Percentiles rank a stretch among this genome's conserved stretches.
Evolutionary conservation across 2,888 invertebrate genomes (phyloP).

Genomic region (Lepas anatifera): DNA sequence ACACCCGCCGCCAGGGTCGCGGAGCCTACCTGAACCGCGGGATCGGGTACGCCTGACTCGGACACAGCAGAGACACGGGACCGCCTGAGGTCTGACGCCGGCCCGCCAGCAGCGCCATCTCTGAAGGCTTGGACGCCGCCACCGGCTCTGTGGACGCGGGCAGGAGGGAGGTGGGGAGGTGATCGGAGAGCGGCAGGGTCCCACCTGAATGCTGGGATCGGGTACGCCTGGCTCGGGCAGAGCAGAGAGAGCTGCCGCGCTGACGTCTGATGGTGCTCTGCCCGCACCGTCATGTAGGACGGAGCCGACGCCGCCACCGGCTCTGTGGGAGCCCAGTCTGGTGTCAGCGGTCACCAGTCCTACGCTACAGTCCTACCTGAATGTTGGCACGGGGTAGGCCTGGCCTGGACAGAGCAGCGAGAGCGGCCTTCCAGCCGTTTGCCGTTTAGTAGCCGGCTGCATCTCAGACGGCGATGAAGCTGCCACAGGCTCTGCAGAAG

Average conservation of each 20-base stretch:
- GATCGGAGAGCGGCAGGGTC: too few relatives aligned
- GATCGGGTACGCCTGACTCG: conserved; percentile 21
- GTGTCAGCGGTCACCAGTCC: too few relatives aligned
- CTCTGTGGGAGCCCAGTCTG: background rate
- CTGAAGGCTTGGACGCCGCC: background rate
- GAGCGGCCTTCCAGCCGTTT: too few relatives aligned
- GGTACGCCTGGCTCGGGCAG: conserved; percentile 49
- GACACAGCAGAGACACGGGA: conserved; percentile 21
- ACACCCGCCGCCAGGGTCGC: background rate
- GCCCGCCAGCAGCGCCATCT: background rate
- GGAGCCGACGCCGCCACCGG: background rate
- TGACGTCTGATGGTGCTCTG: conserved; percentile 57
- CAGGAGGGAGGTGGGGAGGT: too few relatives aligned
- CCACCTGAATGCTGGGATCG: conserved; percentile 21
- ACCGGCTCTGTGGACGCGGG: background rate
- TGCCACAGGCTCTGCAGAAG: background rate
- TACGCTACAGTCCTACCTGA: too few relatives aligned
- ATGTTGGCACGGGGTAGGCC: too few relatives aligned
- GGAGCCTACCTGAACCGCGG: conserved; percentile 19
- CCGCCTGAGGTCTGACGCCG: conserved; percentile 12
- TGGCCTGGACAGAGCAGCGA: background rate
- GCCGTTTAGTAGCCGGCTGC: too few relatives aligned
- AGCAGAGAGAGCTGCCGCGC: conserved; percentile 47
- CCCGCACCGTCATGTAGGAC: conserved; percentile 37
- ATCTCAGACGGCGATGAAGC: too few relatives aligned